Conservation (phyloP, 2,113 vertebrate species). For the Muntiacus muntjak region DNA sequence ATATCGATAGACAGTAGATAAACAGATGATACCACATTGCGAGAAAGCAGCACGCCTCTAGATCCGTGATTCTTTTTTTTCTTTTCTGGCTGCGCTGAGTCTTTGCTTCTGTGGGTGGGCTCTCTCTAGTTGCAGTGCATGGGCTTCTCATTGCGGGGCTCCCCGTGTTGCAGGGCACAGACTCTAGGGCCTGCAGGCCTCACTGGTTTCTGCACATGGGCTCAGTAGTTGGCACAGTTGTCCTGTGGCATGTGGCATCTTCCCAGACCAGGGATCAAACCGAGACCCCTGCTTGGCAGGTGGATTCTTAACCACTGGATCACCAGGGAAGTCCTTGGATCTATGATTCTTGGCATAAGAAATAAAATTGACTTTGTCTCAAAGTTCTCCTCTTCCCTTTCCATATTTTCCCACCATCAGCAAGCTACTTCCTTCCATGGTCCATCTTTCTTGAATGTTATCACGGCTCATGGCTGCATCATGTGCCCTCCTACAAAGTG, state of each 20-base stretch:
- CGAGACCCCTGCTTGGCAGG: not conserved
- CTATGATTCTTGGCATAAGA: not conserved
- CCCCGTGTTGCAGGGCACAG: not conserved
- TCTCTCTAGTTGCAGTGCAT: rapidly evolving
- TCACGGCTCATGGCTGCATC: not conserved
- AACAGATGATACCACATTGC: not conserved
- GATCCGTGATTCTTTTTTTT: not conserved
- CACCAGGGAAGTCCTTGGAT: not conserved
- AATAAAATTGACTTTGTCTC: not conserved
- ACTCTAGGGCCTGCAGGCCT: not conserved
- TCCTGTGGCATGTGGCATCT: not conserved
- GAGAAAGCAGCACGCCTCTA: not conserved
- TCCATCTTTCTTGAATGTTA: not conserved
- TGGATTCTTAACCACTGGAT: not conserved
- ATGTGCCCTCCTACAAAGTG: not conserved
- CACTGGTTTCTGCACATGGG: not conserved
- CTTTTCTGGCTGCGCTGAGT: not conserved
- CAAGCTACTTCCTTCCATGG: not conserved
- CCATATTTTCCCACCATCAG: not conserved
- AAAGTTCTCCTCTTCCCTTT: not conserved
- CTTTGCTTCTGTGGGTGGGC: not conserved
- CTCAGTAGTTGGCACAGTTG: not conserved
- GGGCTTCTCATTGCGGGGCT: not conserved
- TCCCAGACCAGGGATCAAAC: not conserved
- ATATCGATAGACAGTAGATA: no score